phyloP scores from a whole-genome alignment of 1,140 invertebrate genomes.

The Orchestia grillus region DNA sequence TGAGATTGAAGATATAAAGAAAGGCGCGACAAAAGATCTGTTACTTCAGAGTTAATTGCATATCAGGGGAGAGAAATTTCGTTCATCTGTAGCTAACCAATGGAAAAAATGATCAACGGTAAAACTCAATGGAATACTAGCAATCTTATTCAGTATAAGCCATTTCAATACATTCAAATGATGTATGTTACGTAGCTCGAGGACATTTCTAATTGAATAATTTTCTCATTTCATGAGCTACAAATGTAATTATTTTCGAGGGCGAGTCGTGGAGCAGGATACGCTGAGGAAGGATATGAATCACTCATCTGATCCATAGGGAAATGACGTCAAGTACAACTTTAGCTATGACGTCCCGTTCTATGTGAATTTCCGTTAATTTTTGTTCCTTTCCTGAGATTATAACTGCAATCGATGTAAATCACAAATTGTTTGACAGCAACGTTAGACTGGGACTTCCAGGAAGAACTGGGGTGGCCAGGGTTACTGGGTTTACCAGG shows the following conservation, averaged over 20 bases:
- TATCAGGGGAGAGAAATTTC: neutral
- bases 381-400: neutral
- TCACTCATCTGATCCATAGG: neutral
- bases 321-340: neutral
- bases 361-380: neutral
- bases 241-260: neutral
- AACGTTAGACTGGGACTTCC: neutral
- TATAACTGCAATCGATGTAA: neutral
- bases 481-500: neutral
- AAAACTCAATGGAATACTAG: neutral
- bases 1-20: neutral
- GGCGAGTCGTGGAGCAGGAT: neutral
- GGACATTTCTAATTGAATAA: neutral
- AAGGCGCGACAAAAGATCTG: neutral
- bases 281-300: neutral
- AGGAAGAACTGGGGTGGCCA: neutral
- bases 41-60: neutral
- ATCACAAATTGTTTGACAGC: neutral
- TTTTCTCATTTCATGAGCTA: no score
- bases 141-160: neutral
- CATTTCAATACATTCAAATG: neutral
- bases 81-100: neutral
- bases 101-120: neutral
- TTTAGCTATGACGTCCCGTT: neutral
- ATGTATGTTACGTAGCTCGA: neutral